These are phyloP conservation scores for Ahaetulla prasina DNA, from an alignment of 2,113 vertebrate genomes.

Conservation along the genomic window DNA sequence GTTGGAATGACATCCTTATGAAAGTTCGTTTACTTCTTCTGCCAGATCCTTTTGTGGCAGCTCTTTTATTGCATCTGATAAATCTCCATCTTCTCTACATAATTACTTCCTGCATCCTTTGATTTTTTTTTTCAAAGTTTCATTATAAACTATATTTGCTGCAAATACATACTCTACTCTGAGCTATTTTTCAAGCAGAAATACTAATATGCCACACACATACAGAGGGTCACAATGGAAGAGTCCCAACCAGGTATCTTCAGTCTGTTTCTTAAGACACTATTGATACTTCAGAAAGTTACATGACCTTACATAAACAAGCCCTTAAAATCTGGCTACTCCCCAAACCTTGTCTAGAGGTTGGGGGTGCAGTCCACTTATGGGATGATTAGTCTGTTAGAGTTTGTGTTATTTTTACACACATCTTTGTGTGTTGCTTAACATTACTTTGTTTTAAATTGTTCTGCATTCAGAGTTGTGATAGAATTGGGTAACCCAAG, in stretches of 20 bases:
- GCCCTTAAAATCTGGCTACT: neutral
- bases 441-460: neutral
- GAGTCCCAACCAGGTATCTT: neutral
- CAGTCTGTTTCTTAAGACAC: neutral
- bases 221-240: neutral
- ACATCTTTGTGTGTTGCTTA: neutral
- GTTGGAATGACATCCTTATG: neutral
- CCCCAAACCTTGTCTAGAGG: neutral
- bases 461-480: neutral
- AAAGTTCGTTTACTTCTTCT: neutral
- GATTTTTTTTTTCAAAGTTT: neutral
- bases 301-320: neutral
- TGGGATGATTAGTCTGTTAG: neutral
- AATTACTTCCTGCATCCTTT: neutral
- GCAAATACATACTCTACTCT: neutral
- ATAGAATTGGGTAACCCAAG: neutral
- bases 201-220: neutral
- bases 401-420: neutral
- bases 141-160: neutral
- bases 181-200: neutral
- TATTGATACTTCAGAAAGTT: neutral
- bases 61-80: neutral
- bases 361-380: neutral
- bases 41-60: neutral
- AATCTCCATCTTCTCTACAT: neutral